Evolutionary conservation across 2,888 invertebrate species (phyloP), one percentile per base, ranked within the genome.

Genomic region (Amblyjoppa fuscipennis): DNA sequence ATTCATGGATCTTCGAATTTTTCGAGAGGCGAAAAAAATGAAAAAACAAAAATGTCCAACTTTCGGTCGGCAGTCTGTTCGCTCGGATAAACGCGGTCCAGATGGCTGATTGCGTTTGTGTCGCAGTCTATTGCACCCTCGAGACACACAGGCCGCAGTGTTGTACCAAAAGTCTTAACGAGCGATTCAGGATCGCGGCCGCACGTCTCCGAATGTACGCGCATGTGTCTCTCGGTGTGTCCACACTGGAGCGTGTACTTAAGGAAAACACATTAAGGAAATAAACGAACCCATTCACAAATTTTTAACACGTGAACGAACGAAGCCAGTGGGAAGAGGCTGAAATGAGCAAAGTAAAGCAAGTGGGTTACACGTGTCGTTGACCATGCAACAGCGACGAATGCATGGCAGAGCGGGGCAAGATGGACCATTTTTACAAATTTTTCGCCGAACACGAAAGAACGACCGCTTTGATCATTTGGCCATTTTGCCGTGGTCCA

Each of bases 211-310:
- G 61, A 16, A n/a, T 64, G 16, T 34, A 64, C 61, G n/a, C n/a
- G 28, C 16, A 16, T 31, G 28, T 5, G 61, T 31, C 13, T 6
- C 2, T 16, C 7, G 5, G 11, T 34, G 45, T 45, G 45, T 45
- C 45, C 1, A 4, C 45, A 2, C 45, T 3, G 45, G 3, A 13
- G 2, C 16, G 16, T 31, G 28, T 38, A 38, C 51, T 76, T 53
- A 51, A 76, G 53, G 41, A 68, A 56, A 77, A 77, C 1, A 53
- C 25, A 77, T 68, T 77, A 56, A 68, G 53, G 53, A 41, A 66
- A 66, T 77, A 77, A 64, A 77, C 77, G 68, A 77, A 56, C 66
- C 25, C 76, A 76, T 76, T 76, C 76, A 76, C 25, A 34, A 59
- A 79, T 38, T 38, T 53, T 79, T 79, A 69, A 56, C 70, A 16